phyloP scores from a whole-genome alignment of 2,113 vertebrate species.

The Halichoeres trimaculatus region DNA sequence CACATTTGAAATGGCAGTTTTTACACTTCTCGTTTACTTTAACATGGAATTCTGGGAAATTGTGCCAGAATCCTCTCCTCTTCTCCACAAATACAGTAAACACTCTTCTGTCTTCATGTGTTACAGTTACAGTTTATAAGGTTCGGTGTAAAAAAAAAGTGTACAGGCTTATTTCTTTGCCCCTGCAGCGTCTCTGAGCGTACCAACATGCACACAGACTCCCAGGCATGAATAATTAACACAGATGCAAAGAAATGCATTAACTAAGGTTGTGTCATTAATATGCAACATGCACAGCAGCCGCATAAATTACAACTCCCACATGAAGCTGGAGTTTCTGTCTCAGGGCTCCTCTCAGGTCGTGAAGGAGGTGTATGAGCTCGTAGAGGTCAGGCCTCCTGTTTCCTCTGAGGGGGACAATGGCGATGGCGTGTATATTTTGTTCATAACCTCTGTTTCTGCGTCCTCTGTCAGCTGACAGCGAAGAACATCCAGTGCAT shows the following conservation, averaged over 20 bases:
- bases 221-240: background rate
- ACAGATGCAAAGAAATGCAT: conserved; percentile 2
- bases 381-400: background rate
- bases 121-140: no score
- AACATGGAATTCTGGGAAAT: no score
- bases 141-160: no score
- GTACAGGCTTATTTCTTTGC: no score
- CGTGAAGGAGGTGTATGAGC: background rate
- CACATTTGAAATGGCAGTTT: no score
- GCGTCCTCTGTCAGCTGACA: conserved; percentile 88
- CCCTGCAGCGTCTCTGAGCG: background rate
- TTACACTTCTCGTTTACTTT: no score
- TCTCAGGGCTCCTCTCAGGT: background rate
- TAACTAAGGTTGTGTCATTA: background rate
- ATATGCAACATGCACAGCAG: conserved; percentile 1
- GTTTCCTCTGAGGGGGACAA: conserved; percentile 2
- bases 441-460: conserved; percentile 56
- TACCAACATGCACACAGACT: background rate
- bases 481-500: conserved; percentile 99
- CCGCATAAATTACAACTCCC: background rate
- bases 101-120: no score
- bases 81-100: no score
- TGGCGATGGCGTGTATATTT: no score
- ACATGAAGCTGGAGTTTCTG: background rate
- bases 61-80: no score